These are phyloP conservation scores for Philaethria dido DNA, from an alignment of 2,888 invertebrate genomes.

Conservation along the genomic window DNA sequence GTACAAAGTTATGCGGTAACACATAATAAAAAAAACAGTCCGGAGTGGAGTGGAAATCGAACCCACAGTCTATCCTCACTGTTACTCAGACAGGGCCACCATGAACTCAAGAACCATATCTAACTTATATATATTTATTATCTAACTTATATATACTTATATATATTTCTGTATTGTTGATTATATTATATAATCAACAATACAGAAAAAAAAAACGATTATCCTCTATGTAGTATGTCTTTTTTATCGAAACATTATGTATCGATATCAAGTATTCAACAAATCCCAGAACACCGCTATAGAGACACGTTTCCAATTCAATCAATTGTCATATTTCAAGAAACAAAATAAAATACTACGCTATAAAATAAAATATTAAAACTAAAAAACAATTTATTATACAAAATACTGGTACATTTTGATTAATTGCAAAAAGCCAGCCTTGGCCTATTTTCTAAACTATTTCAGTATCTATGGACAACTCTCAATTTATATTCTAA, in stretches of 20 bases:
- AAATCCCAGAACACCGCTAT: not conserved
- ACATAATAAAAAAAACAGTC: too few species aligned
- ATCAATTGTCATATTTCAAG: not conserved
- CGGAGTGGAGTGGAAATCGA: too few species aligned
- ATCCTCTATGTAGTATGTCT: too few species aligned
- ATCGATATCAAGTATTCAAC: not conserved
- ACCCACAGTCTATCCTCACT: too few species aligned
- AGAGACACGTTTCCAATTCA: slow-evolving; percentile 7
- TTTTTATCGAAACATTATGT: not conserved
- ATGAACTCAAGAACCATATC: too few species aligned
- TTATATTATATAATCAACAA: too few species aligned
- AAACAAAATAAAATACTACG: not conserved
- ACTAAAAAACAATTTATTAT: not conserved
- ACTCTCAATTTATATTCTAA: slow-evolving; percentile 23
- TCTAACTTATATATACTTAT: too few species aligned
- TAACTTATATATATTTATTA: too few species aligned
- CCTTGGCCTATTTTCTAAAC: slow-evolving; percentile 7
- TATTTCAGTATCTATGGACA: slow-evolving; percentile 8
- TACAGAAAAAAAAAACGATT: too few species aligned
- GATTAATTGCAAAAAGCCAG: slow-evolving; percentile 2
- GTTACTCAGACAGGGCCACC: too few species aligned
- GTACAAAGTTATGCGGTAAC: too few species aligned
- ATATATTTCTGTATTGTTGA: too few species aligned
- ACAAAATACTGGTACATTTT: not conserved
- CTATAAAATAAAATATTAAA: not conserved